These are phyloP conservation scores for Pantala flavescens DNA, from an alignment of 1,140 invertebrate genomes.

Conservation along the genomic window DNA sequence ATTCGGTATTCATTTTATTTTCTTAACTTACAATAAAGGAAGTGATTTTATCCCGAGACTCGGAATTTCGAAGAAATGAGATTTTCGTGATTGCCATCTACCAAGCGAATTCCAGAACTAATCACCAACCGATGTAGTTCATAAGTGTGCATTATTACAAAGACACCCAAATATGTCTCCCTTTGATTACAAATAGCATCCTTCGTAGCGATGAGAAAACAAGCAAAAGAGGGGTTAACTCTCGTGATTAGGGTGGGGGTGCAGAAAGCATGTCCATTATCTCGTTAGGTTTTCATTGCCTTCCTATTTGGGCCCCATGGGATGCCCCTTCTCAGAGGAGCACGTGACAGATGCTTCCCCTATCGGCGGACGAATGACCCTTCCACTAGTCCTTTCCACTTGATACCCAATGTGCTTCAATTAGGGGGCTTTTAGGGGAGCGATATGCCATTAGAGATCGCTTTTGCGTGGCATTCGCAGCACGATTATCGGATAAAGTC, in stretches of 20 bases:
- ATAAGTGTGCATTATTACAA: too few species aligned
- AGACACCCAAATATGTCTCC: too few species aligned
- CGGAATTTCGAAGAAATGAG: too few species aligned
- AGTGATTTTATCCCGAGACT: too few species aligned
- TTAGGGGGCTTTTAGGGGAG: not conserved
- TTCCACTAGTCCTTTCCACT: not conserved
- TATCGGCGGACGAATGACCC: not conserved
- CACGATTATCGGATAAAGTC: not conserved
- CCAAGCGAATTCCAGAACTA: too few species aligned
- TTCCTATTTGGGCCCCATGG: not conserved
- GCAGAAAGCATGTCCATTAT: not conserved
- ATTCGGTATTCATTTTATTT: too few species aligned
- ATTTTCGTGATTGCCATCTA: too few species aligned
- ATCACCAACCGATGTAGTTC: too few species aligned
- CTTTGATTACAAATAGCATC: too few species aligned
- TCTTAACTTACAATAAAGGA: too few species aligned
- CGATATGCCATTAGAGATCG: slow-evolving; percentile 5
- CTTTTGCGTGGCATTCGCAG: not conserved
- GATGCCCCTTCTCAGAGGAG: not conserved
- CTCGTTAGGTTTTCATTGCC: not conserved
- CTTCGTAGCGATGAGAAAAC: too few species aligned
- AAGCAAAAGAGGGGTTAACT: too few species aligned
- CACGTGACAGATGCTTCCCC: not conserved
- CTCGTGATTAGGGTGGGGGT: not conserved
- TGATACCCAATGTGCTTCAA: slow-evolving; percentile 1